Evolutionary conservation across 2,888 invertebrate species (phyloP).

Genomic region (Nomada flava): DNA sequence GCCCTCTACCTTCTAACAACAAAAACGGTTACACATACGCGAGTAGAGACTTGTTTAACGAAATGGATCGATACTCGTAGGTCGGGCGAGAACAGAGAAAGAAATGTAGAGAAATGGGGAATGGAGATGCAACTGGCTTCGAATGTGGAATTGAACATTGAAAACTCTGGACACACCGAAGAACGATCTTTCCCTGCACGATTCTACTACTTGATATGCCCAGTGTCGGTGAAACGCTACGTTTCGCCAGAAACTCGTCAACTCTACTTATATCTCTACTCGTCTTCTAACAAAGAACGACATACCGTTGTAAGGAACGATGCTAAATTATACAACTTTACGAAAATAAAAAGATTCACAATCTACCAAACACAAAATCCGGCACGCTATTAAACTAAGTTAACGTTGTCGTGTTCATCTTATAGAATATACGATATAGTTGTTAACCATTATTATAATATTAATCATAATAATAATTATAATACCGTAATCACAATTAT

Average conservation of each 20-base stretch:
- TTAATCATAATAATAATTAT: conserved; percentile 38
- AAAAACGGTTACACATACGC: not conserved
- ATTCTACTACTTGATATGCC: conserved; percentile 60
- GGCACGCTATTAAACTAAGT: conserved; percentile 66
- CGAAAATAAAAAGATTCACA: conserved; percentile 54
- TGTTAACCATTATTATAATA: conserved; percentile 38
- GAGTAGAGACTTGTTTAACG: too few relatives aligned
- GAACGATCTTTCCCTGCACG: conserved; percentile 28
- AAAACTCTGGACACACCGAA: conserved; percentile 26
- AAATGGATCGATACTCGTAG: too few relatives aligned
- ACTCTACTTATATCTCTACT: conserved; percentile 48
- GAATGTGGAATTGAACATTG: conserved; percentile 8
- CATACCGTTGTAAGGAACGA: conserved; percentile 2
- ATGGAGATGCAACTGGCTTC: conserved; percentile 1
- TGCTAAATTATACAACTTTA: conserved; percentile 29
- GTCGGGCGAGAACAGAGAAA: too few relatives aligned
- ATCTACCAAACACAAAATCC: conserved; percentile 72
- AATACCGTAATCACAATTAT: conserved; percentile 37
- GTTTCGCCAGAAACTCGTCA: conserved; percentile 35
- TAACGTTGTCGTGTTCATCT: conserved; percentile 20
- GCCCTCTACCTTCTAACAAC: not conserved
- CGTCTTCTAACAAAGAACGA: conserved; percentile 11
- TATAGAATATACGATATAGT: conserved; percentile 47
- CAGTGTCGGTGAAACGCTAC: conserved; percentile 46
- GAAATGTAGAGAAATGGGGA: not conserved